Evolutionary conservation across 64 coral and sea anemone genomes (phyloP).

Genomic region (Stylophora pistillata): DNA sequence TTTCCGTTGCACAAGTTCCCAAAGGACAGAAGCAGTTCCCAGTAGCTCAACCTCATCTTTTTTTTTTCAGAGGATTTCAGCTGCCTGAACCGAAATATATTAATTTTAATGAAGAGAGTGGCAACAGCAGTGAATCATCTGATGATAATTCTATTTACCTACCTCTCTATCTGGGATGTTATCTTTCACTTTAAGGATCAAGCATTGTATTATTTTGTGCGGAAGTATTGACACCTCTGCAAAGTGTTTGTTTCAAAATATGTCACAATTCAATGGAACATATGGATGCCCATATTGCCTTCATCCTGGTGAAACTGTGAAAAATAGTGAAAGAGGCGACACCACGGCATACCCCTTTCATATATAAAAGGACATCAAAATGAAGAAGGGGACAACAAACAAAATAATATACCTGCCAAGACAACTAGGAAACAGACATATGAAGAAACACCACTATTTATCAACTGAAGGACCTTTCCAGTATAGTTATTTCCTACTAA

Average conservation of each 20-base stretch:
- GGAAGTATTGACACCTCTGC: conserved; percentile 57
- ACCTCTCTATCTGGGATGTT: background rate
- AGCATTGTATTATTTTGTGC: conserved; percentile 39
- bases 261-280: conserved; percentile 54
- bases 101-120: background rate
- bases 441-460: background rate
- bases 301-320: conserved; percentile 39
- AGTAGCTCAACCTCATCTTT: background rate
- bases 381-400: conserved; percentile 1
- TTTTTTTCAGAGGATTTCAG: background rate
- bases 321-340: conserved; percentile 45
- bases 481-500: too few species aligned
- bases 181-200: conserved; percentile 3
- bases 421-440: conserved; percentile 22
- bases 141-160: background rate
- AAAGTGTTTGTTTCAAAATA: conserved; percentile 50
- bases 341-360: conserved; percentile 40
- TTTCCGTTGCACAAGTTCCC: too few species aligned
- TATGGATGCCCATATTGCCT: conserved; percentile 57
- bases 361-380: background rate
- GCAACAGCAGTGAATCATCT: background rate
- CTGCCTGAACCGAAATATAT: background rate
- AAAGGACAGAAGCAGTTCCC: too few species aligned
- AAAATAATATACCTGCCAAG: background rate
- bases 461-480: too few species aligned